Percentiles rank a stretch among this genome's conserved stretches.
phyloP scores from a whole-genome alignment of 2,113 vertebrate species.

The Acanthochromis polyacanthus region DNA sequence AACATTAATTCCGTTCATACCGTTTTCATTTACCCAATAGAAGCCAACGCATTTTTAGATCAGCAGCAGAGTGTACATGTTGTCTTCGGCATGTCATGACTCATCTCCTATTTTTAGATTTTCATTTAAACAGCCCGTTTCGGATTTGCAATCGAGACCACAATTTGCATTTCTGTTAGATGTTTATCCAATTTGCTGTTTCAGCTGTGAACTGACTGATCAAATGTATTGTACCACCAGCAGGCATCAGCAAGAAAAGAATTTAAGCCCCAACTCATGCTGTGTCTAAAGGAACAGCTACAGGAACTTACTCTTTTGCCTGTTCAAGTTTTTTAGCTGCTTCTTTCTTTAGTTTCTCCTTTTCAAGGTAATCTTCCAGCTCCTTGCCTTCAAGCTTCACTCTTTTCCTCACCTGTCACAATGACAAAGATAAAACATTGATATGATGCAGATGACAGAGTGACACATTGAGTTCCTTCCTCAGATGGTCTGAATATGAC shows the following conservation, averaged over 20 bases:
- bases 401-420: slow-evolving; percentile 91
- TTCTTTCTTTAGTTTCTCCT: slow-evolving; percentile 97
- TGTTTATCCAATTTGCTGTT: slow-evolving; percentile 23
- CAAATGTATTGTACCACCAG: background rate
- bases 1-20: background rate
- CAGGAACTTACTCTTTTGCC: slow-evolving; percentile 94
- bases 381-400: slow-evolving; percentile 98
- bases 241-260: background rate
- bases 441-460: slow-evolving; percentile 15
- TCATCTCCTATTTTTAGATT: slow-evolving; percentile 29
- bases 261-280: background rate
- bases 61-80: background rate
- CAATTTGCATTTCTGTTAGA: slow-evolving; percentile 37
- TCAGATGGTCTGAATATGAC: slow-evolving; percentile 15
- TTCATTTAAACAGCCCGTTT: slow-evolving; percentile 5
- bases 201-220: slow-evolving; percentile 5
- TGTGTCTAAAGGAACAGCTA: background rate
- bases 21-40: background rate
- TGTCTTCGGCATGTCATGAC: background rate
- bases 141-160: background rate
- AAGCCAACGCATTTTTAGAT: slow-evolving; percentile 21
- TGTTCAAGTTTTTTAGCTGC: slow-evolving; percentile 98
- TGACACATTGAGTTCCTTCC: slow-evolving; percentile 30
- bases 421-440: slow-evolving; percentile 23
- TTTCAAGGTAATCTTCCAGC: slow-evolving; percentile 95